phyloP scores from a whole-genome alignment of 2,888 invertebrate species.

The Leptothorax acervorum region DNA sequence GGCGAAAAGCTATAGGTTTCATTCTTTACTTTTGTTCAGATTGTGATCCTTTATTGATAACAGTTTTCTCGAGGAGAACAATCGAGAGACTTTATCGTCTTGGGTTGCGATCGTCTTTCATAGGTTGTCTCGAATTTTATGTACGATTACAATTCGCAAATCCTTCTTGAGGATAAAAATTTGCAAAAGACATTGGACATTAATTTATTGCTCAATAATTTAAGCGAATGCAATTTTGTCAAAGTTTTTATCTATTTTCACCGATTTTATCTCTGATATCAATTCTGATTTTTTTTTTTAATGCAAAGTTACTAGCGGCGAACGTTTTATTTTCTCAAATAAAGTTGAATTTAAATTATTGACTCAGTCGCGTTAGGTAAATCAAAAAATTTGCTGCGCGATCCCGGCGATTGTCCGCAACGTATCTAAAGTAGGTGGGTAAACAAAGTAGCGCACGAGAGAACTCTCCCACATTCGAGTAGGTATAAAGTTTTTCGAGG shows the following conservation, averaged over 20 bases:
- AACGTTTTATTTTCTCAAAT: not conserved
- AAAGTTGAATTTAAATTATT: conserved; percentile 5
- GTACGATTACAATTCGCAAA: not conserved
- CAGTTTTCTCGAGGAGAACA: not conserved
- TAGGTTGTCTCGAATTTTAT: conserved; percentile 20
- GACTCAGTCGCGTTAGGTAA: not conserved
- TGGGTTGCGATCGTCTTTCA: conserved; percentile 13
- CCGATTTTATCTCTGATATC: not conserved
- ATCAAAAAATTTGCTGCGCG: conserved; percentile 9
- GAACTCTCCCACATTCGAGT: conserved; percentile 3
- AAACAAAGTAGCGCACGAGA: conserved; percentile 12
- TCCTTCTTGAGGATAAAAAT: not conserved
- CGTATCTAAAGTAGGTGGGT: not conserved
- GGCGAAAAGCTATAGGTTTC: not conserved
- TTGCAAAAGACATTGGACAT: not conserved
- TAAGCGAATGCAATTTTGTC: not conserved
- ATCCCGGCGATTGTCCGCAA: not conserved
- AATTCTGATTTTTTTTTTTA: not conserved
- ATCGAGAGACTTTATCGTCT: conserved; percentile 26
- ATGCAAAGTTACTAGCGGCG: not conserved
- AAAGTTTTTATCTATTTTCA: not conserved
- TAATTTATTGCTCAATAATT: not conserved
- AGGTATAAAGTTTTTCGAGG: conserved; percentile 14
- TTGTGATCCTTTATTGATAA: conserved; percentile 31
- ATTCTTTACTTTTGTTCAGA: conserved; percentile 15